These are phyloP conservation scores for Holothuria scabra DNA, from an alignment of 53 echinoderm and acorn worm species.

Conservation along the genomic window DNA sequence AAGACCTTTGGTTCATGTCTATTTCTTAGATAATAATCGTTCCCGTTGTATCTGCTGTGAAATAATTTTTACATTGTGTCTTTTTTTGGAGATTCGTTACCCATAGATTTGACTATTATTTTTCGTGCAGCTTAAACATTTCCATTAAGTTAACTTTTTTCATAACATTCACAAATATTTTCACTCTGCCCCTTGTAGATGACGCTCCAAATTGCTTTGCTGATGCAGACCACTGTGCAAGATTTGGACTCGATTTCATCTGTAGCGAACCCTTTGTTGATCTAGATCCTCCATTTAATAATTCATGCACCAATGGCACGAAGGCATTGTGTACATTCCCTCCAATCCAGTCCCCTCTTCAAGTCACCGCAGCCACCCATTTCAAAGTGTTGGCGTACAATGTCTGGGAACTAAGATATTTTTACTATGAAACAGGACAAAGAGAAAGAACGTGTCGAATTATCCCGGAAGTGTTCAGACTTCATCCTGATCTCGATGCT, in stretches of 20 bases:
- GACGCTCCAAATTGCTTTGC: conserved; percentile 71
- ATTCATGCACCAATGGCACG: conserved; percentile 60
- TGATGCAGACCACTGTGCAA: conserved; percentile 63
- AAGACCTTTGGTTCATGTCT: too few relatives aligned
- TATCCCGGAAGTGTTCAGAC: conserved; percentile 59
- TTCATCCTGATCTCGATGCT: conserved; percentile 83
- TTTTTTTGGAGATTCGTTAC: too few relatives aligned
- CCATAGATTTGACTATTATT: too few relatives aligned
- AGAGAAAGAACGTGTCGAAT: conserved; percentile 91
- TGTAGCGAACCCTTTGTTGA: conserved; percentile 68
- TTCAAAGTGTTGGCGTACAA: conserved; percentile 84
- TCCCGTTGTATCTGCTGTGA: too few relatives aligned
- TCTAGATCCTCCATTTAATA: conserved; percentile 40
- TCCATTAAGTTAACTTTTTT: too few relatives aligned
- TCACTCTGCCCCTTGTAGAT: conserved; percentile 20
- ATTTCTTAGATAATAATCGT: too few relatives aligned
- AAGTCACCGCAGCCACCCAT: conserved; percentile 67
- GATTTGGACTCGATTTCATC: conserved; percentile 79
- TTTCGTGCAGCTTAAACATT: too few relatives aligned
- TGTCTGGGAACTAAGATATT: conserved; percentile 83
- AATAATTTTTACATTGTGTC: too few relatives aligned
- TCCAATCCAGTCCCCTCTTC: conserved; percentile 47
- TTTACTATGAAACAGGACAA: conserved; percentile 79
- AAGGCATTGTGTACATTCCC: conserved; percentile 75
- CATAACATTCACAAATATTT: too few relatives aligned